A percentile compares a stretch with the other conserved stretches of the same genome.
Evolutionary conservation across 2,888 invertebrate genomes (phyloP).

Genomic region (Macrosiphum euphorbiae): DNA sequence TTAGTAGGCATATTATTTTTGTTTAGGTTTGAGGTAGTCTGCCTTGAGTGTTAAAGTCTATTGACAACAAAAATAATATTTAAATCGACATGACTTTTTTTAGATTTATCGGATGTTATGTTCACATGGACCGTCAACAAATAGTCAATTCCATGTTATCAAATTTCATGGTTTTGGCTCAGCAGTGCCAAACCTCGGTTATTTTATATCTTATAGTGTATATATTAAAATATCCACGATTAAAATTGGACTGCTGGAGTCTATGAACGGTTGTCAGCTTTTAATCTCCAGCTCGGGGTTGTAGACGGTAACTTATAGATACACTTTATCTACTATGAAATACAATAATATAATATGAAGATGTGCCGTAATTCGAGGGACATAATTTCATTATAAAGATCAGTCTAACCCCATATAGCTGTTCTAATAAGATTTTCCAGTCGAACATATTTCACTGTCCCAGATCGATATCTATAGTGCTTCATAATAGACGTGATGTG

Average conservation of each 20-base stretch:
- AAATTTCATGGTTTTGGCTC: not conserved
- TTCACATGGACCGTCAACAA: not conserved
- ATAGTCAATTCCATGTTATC: not conserved
- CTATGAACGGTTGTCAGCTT: not conserved
- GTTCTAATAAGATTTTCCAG: not conserved
- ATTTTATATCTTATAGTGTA: not conserved
- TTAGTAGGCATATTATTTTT: not conserved
- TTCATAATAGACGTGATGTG: not conserved
- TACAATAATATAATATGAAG: not conserved
- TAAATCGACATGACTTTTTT: not conserved
- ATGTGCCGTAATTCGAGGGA: not conserved
- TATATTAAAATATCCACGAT: not conserved
- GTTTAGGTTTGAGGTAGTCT: not conserved
- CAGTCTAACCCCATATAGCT: not conserved
- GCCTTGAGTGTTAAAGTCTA: not conserved
- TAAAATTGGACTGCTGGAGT: not conserved
- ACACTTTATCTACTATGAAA: not conserved
- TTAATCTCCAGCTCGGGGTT: not conserved
- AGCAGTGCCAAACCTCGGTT: not conserved
- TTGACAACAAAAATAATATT: not conserved
- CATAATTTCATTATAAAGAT: not conserved
- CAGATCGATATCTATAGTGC: not conserved
- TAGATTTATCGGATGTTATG: not conserved
- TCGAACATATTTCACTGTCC: not conserved
- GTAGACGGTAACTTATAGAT: not conserved